These are phyloP conservation scores for Coracias cyanogaster DNA, from an alignment of 2,797 vertebrate species.

Conservation along the genomic window DNA sequence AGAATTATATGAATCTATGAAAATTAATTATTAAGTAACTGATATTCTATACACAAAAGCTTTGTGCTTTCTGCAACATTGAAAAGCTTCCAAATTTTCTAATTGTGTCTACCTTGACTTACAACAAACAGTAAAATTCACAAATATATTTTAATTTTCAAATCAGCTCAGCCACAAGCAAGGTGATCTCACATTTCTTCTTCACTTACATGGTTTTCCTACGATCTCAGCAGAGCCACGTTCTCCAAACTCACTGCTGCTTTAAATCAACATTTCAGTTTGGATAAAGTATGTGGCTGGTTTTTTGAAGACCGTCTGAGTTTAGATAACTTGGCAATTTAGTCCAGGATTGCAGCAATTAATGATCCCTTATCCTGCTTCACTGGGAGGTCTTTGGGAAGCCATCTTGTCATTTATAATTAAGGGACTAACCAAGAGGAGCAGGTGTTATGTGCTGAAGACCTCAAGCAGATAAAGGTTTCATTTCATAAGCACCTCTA, in stretches of 20 bases:
- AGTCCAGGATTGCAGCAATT: neutral
- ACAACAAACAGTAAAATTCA: neutral
- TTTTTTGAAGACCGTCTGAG: neutral
- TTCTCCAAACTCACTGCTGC: neutral
- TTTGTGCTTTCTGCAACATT: neutral
- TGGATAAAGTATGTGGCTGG: neutral
- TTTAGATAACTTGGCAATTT: neutral
- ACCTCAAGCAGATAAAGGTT: neutral
- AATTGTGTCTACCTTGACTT: neutral
- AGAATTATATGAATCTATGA: neutral
- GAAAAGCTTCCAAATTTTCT: neutral
- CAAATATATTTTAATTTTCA: neutral
- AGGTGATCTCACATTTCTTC: neutral
- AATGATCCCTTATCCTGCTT: neutral
- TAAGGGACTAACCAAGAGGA: neutral
- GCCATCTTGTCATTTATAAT: neutral
- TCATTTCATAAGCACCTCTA: neutral
- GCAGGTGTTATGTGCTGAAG: neutral
- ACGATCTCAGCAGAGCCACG: neutral
- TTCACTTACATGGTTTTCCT: neutral
- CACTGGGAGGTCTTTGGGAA: neutral
- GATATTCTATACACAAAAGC: neutral
- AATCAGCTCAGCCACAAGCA: neutral
- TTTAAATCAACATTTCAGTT: neutral
- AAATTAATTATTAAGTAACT: neutral